Conservation (phyloP, 2,888 invertebrate genomes). For the Octodonta nipae region DNA sequence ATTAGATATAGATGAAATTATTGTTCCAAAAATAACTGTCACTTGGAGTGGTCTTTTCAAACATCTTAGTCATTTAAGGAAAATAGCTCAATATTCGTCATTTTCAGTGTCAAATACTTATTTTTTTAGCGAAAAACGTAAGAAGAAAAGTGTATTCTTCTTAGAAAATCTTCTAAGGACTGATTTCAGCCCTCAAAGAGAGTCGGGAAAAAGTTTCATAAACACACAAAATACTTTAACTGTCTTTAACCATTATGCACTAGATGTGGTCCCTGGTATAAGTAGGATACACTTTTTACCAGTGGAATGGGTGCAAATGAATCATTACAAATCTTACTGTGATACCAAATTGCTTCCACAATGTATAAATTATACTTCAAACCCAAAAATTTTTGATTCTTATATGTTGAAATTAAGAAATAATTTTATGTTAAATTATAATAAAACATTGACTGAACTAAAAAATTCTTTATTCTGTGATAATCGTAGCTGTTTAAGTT, state of each 20-base stretch:
- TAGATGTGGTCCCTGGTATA: conserved; percentile 43
- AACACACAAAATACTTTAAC: conserved; percentile 49
- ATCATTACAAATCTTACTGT: conserved; percentile 48
- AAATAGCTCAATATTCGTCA: too few species aligned
- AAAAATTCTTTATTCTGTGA: too few species aligned
- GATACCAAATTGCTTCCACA: conserved; percentile 25
- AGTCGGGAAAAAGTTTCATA: conserved; percentile 61
- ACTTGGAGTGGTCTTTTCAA: too few species aligned
- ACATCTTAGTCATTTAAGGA: too few species aligned
- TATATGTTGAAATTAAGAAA: conserved; percentile 24
- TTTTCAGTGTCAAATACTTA: conserved; percentile 55
- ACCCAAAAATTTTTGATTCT: conserved; percentile 23
- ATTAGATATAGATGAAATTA: conserved; percentile 60
- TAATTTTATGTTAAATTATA: conserved; percentile 16
- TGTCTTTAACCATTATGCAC: conserved; percentile 64
- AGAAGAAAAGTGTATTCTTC: conserved; percentile 20
- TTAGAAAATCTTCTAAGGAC: conserved; percentile 19
- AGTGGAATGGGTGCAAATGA: conserved; percentile 46
- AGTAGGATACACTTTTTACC: conserved; percentile 46
- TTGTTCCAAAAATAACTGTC: conserved; percentile 55
- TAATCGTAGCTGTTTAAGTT: too few species aligned
- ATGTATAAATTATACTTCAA: conserved; percentile 28
- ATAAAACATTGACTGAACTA: conserved; percentile 5
- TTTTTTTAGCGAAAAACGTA: conserved; percentile 16
- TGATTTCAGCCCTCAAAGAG: conserved; percentile 45